Conservation (phyloP, 2,113 vertebrate genomes). For the Psophia crepitans region DNA sequence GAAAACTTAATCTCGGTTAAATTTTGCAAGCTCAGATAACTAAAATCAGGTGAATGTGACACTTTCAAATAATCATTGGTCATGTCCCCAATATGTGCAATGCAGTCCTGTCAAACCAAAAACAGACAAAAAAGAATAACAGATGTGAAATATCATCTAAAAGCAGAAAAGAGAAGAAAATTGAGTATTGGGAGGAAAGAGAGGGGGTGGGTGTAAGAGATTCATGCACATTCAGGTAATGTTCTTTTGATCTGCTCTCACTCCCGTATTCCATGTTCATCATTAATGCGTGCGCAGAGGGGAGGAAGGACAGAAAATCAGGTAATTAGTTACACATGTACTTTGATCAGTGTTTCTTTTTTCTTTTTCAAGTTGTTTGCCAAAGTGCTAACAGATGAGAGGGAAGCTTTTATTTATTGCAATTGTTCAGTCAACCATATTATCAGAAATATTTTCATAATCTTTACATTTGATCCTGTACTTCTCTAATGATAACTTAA, state of each 20-base stretch:
- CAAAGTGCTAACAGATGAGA: not conserved
- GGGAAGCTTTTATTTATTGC: not conserved
- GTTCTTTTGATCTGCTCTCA: conserved; percentile 47
- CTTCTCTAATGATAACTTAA: not conserved
- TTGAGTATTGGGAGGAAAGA: not conserved
- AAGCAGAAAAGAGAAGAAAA: not conserved
- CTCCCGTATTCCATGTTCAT: not conserved
- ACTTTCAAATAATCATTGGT: not conserved
- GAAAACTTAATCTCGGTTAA: not conserved
- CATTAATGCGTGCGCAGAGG: not conserved
- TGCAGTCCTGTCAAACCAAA: not conserved
- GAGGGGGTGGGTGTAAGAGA: not conserved
- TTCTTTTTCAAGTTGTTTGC: conserved; percentile 29
- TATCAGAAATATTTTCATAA: not conserved
- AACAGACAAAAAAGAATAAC: not conserved
- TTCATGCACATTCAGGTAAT: not conserved
- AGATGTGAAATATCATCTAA: not conserved
- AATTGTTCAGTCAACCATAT: not conserved
- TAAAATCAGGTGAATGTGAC: not conserved
- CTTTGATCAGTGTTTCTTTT: conserved; percentile 49
- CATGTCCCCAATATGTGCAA: not conserved
- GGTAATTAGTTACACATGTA: conserved; percentile 46
- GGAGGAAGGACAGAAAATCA: not conserved
- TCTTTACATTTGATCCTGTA: not conserved
- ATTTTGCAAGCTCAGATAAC: not conserved